These are phyloP conservation scores for Apis dorsata DNA, from an alignment of 1,140 invertebrate genomes.

Conservation along the genomic window DNA sequence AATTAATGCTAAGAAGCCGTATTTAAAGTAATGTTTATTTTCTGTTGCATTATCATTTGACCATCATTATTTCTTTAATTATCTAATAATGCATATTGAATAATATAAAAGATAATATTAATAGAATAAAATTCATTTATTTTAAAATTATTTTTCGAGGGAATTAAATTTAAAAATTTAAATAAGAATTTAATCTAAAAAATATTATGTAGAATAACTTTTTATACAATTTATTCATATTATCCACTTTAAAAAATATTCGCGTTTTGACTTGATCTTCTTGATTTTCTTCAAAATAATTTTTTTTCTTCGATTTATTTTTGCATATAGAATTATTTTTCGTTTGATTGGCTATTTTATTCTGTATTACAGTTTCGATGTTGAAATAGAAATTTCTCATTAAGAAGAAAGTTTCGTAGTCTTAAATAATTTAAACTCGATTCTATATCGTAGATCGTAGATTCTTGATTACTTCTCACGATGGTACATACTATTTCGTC, in stretches of 20 bases:
- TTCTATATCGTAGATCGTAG: background rate
- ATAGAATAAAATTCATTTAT: no score
- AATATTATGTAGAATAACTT: no score
- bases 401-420: background rate
- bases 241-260: no score
- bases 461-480: slow-evolving; percentile 38
- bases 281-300: background rate
- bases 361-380: background rate
- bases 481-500: slow-evolving; percentile 27
- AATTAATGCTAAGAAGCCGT: background rate
- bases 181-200: no score
- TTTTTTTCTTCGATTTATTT: background rate
- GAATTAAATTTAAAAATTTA: no score
- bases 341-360: no score
- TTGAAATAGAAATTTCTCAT: background rate
- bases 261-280: no score
- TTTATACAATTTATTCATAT: no score
- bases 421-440: background rate
- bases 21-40: background rate
- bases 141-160: no score
- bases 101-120: no score
- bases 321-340: background rate
- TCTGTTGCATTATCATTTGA: background rate
- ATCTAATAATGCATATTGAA: background rate
- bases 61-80: background rate